These are phyloP conservation scores for Nymphalis io DNA, from an alignment of 1,140 invertebrate species.

Conservation along the genomic window DNA sequence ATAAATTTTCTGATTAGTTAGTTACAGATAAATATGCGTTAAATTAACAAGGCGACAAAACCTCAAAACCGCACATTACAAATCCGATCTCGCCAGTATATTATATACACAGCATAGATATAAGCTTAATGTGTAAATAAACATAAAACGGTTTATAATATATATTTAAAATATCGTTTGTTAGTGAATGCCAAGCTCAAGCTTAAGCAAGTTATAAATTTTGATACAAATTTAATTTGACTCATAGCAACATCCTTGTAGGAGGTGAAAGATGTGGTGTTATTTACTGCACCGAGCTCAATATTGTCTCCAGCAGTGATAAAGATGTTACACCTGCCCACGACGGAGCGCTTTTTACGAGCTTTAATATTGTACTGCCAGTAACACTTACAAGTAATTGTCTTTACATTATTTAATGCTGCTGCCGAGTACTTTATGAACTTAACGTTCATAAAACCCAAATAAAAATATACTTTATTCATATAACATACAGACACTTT, in stretches of 20 bases:
- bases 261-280: slow-evolving; percentile 83
- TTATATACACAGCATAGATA: neutral
- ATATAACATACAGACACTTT: too few species aligned
- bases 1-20: too few species aligned
- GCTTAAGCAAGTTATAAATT: neutral
- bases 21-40: neutral
- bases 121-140: neutral
- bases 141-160: neutral
- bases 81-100: neutral
- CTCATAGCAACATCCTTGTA: slow-evolving; percentile 37
- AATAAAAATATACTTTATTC: too few species aligned
- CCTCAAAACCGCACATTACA: neutral
- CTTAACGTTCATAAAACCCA: neutral
- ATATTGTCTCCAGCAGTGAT: slow-evolving; percentile 80
- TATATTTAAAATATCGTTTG: neutral
- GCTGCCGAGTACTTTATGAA: slow-evolving; percentile 8
- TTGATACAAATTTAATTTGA: slow-evolving; percentile 31
- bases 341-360: slow-evolving; percentile 82
- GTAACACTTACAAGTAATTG: slow-evolving; percentile 78
- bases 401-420: slow-evolving; percentile 27
- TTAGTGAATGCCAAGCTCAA: neutral
- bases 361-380: slow-evolving; percentile 83
- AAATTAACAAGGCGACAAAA: neutral
- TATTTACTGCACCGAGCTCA: slow-evolving; percentile 76
- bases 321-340: slow-evolving; percentile 79